Percentiles rank a stretch among this genome's conserved stretches.
These are phyloP conservation scores for Abscondita cerata DNA, from an alignment of 2,888 invertebrate genomes.

Conservation along the genomic window DNA sequence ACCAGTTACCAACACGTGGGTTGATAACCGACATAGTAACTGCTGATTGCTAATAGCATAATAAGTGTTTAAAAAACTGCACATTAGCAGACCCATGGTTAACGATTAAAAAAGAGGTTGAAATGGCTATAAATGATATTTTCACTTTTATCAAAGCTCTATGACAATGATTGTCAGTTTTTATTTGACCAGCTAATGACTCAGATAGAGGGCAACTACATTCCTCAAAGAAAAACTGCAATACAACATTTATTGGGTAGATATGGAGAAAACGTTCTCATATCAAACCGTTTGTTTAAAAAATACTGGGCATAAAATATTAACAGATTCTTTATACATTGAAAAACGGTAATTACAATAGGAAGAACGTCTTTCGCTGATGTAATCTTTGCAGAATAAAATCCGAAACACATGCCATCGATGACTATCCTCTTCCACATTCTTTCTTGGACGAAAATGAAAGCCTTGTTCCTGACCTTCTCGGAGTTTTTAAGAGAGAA, in stretches of 20 bases:
- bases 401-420: conserved; percentile 5
- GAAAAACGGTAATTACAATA: conserved; percentile 11
- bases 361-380: conserved; percentile 9
- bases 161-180: conserved; percentile 14
- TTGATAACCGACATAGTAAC: not conserved
- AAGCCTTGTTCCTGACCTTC: conserved; percentile 13
- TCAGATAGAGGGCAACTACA: not conserved
- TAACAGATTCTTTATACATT: conserved; percentile 6
- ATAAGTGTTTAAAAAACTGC: conserved; percentile 3
- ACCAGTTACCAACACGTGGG: not conserved
- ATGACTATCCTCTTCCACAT: conserved; percentile 15
- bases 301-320: conserved; percentile 10
- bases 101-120: conserved; percentile 11
- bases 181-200: conserved; percentile 5
- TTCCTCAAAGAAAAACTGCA: conserved; percentile 15
- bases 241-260: conserved; percentile 13
- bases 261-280: conserved; percentile 9
- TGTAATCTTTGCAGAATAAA: not conserved
- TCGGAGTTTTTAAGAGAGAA: conserved; percentile 8
- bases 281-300: conserved; percentile 11
- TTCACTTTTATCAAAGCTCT: conserved; percentile 16
- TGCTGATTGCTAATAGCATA: not conserved
- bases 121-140: conserved; percentile 9
- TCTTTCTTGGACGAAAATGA: conserved; percentile 17
- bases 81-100: conserved; percentile 13